Conservation (phyloP, 2,888 invertebrate genomes). For the Hydrotaea diabolus region DNA sequence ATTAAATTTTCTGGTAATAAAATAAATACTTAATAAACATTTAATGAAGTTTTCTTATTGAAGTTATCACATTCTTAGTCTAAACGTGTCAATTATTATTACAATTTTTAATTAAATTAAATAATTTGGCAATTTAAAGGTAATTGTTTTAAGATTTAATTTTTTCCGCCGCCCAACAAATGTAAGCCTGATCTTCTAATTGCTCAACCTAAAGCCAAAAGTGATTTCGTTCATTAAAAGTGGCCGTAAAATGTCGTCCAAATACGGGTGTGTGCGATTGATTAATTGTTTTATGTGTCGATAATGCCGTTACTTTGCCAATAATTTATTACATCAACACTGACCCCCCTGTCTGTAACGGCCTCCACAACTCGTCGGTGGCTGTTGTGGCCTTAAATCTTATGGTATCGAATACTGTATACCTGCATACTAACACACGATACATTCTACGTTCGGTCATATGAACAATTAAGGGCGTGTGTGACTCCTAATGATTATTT, state of each 20-base stretch:
- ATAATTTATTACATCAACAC: conserved; percentile 2
- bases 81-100: no score
- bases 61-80: no score
- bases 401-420: neutral
- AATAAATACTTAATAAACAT: no score
- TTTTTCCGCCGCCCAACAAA: no score
- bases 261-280: neutral
- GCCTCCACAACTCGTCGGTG: neutral
- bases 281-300: neutral
- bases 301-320: neutral
- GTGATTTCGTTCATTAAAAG: neutral
- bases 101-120: no score
- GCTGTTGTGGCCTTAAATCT: neutral
- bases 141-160: no score
- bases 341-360: no score
- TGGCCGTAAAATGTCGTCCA: neutral
- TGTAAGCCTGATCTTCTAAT: no score
- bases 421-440: no score
- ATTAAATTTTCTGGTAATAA: no score
- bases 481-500: neutral
- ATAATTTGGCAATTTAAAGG: no score
- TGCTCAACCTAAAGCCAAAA: neutral
- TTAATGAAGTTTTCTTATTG: no score
- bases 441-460: neutral
- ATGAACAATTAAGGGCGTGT: neutral